Conservation (phyloP, 2,888 invertebrate species). For the Desoria tigrina region DNA sequence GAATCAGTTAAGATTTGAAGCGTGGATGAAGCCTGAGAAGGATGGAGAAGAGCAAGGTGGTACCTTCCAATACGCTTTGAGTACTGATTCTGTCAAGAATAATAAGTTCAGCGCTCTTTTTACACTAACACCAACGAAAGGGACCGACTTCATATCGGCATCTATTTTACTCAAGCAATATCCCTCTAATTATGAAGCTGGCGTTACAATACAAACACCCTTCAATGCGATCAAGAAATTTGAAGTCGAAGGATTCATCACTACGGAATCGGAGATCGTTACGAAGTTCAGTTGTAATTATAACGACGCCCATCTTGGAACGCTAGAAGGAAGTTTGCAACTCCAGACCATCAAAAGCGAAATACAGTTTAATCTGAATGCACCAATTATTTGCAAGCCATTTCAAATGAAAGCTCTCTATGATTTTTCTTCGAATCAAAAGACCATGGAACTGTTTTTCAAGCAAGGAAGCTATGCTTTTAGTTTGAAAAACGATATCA, state of each 20-base stretch:
- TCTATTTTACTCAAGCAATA: background rate
- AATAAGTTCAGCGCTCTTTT: background rate
- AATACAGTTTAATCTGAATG: background rate
- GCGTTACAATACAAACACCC: background rate
- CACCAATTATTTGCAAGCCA: background rate
- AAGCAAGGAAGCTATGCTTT: conserved; percentile 42
- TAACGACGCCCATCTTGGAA: background rate
- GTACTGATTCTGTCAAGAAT: background rate
- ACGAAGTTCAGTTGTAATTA: background rate
- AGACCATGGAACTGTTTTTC: conserved; percentile 35
- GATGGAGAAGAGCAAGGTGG: conserved; percentile 37
- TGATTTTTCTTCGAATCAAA: conserved; percentile 23
- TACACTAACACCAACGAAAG: background rate
- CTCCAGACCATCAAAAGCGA: background rate
- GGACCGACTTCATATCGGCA: background rate
- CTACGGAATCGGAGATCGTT: background rate
- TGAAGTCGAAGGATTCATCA: background rate
- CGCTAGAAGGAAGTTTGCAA: background rate
- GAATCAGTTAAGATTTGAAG: conserved; percentile 35
- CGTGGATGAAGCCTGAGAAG: conserved; percentile 30
- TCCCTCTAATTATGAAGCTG: background rate
- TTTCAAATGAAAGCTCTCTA: conserved; percentile 15
- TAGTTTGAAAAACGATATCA: conserved; percentile 35
- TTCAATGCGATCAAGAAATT: background rate
- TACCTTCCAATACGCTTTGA: conserved; percentile 32